phyloP scores from a whole-genome alignment of 2,113 vertebrate genomes.

The Otus sunia region DNA sequence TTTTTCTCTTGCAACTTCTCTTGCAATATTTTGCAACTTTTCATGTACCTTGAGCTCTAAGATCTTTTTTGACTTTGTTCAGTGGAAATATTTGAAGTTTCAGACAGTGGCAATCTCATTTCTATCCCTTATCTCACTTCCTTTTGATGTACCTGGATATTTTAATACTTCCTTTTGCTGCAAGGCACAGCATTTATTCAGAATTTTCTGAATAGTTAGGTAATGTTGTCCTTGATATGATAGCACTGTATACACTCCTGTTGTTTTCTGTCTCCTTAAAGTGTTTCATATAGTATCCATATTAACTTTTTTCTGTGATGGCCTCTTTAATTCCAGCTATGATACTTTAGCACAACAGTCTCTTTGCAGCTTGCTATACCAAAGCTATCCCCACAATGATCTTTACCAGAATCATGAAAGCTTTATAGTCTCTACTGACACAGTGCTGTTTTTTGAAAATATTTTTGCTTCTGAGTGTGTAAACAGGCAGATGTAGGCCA shows the following conservation, averaged over 20 bases:
- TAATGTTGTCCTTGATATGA: background rate
- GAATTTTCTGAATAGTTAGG: background rate
- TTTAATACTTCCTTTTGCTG: background rate
- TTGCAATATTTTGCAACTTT: background rate
- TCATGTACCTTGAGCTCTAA: background rate
- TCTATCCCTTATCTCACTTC: background rate
- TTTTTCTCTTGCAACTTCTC: background rate
- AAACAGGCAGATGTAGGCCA: background rate
- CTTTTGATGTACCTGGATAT: background rate
- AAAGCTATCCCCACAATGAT: background rate
- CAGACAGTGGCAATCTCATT: background rate
- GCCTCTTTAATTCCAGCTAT: background rate
- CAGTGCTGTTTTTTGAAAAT: background rate
- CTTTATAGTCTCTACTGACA: background rate
- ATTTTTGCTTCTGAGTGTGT: background rate
- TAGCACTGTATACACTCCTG: background rate
- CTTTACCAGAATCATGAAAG: background rate
- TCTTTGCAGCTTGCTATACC: background rate
- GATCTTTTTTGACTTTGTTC: background rate
- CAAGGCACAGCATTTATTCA: background rate
- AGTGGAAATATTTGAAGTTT: background rate
- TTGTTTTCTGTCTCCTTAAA: constrained; percentile 2
- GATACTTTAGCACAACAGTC: background rate
- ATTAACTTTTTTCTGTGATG: background rate
- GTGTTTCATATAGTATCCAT: background rate